Percentiles rank a stretch among this genome's conserved stretches.
phyloP scores from a whole-genome alignment of 2,113 vertebrate genomes.

The Arenaria interpres region DNA sequence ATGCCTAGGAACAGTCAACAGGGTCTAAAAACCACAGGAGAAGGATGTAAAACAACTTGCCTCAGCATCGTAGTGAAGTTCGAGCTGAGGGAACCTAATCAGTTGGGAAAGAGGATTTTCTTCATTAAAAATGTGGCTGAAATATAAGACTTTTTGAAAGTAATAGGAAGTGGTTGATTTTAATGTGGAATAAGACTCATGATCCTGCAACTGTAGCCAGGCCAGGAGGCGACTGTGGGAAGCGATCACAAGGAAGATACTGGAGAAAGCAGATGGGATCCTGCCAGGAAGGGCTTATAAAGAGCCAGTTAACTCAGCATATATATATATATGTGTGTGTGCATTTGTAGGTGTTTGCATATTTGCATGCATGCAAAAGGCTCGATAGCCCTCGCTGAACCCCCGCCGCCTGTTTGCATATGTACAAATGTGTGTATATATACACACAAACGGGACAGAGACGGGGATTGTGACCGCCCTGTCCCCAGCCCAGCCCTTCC shows the following conservation, averaged over 20 bases:
- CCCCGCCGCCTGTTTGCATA: background rate
- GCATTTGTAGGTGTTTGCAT: background rate
- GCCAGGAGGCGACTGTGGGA: background rate
- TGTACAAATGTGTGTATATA: background rate
- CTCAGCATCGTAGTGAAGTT: background rate
- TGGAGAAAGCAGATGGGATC: background rate
- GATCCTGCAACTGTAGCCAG: background rate
- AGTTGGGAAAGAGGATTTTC: background rate
- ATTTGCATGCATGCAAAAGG: background rate
- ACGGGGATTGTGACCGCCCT: fast-evolving
- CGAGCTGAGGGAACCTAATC: background rate
- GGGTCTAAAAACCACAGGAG: background rate
- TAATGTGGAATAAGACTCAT: background rate
- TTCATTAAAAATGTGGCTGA: background rate
- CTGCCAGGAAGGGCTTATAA: background rate
- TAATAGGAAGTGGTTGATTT: background rate
- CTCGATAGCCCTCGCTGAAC: background rate
- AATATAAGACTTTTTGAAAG: background rate
- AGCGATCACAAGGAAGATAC: background rate
- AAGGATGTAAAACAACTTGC: background rate
- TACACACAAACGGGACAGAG: background rate
- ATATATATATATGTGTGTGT: too few relatives aligned
- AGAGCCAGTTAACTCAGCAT: background rate
- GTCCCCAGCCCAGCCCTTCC: background rate
- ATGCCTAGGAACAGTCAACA: too few relatives aligned